Conservation (phyloP, 2,797 vertebrate species). For the Rhabdophis nuchalis region DNA sequence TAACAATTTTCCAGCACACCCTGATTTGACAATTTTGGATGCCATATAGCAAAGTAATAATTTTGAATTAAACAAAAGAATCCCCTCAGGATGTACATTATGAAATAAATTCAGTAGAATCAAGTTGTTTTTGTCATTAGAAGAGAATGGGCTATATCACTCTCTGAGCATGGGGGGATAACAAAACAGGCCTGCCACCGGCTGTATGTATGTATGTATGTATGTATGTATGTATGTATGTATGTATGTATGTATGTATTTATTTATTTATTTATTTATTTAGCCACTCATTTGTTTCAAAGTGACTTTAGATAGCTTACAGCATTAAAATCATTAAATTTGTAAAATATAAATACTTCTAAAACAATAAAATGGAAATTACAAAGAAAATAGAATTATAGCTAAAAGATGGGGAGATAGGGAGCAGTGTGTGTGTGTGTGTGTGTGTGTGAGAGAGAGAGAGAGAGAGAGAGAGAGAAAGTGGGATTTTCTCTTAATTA, state of each 20-base stretch:
- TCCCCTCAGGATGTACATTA: background rate
- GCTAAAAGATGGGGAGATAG: background rate
- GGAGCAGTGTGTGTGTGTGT: background rate
- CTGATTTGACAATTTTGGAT: background rate
- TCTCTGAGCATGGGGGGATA: background rate
- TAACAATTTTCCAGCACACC: background rate
- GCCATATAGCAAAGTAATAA: background rate
- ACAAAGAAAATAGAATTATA: background rate
- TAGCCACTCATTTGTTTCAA: background rate
- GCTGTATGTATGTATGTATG: too few species aligned
- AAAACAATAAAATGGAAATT: background rate
- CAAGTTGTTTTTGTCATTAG: background rate
- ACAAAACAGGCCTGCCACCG: background rate
- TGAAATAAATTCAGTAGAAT: background rate
- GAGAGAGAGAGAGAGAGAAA: too few species aligned
- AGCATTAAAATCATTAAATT: background rate
- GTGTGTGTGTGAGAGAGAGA: too few species aligned
- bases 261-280: too few species aligned
- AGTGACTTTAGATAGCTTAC: background rate
- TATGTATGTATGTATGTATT: too few species aligned
- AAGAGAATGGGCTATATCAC: background rate
- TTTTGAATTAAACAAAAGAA: background rate
- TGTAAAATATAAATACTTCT: background rate
- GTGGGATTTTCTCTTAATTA: background rate
- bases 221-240: too few species aligned